These are phyloP conservation scores for Apogon talboti DNA, from an alignment of 2,797 vertebrate species.

Conservation along the genomic window DNA sequence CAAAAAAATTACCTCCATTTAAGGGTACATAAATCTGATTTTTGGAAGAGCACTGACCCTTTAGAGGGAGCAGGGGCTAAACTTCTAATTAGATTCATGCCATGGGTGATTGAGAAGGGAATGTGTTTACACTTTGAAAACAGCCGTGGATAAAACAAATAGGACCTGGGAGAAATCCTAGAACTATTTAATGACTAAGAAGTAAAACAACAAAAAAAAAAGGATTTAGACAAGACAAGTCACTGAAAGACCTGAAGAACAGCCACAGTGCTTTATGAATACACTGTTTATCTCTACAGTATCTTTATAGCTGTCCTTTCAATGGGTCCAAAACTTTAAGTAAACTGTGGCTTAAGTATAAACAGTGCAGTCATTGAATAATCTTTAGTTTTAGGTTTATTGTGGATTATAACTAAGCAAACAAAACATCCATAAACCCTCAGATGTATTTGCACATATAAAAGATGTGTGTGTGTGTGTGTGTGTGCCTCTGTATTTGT, in stretches of 20 bases:
- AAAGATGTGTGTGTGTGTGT: neutral
- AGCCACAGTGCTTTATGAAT: slow-evolving; percentile 16
- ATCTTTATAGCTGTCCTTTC: slow-evolving; percentile 31
- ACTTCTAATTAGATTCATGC: slow-evolving; percentile 57
- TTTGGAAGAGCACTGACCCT: slow-evolving; percentile 39
- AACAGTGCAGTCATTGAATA: slow-evolving; percentile 13
- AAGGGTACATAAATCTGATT: slow-evolving; percentile 56
- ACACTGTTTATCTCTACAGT: slow-evolving; percentile 23
- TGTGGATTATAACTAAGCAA: slow-evolving; percentile 38
- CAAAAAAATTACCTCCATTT: slow-evolving; percentile 65
- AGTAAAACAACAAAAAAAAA: slow-evolving; percentile 22
- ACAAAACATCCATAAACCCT: slow-evolving; percentile 1
- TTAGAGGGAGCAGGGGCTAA: slow-evolving; percentile 45
- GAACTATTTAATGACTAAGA: slow-evolving; percentile 20
- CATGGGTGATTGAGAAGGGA: slow-evolving; percentile 58
- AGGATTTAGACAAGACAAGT: slow-evolving; percentile 19
- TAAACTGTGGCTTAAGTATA: slow-evolving; percentile 36
- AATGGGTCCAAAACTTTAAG: slow-evolving; percentile 23
- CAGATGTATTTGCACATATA: neutral
- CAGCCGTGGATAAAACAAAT: slow-evolving; percentile 63
- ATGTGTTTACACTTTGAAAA: slow-evolving; percentile 69
- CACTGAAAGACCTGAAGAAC: slow-evolving; percentile 16
- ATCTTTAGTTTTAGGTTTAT: slow-evolving; percentile 18
- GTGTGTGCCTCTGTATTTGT: neutral
- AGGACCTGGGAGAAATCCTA: slow-evolving; percentile 40